These are phyloP conservation scores for Gymnarchus niloticus DNA, from an alignment of 2,113 vertebrate genomes.

Conservation along the genomic window DNA sequence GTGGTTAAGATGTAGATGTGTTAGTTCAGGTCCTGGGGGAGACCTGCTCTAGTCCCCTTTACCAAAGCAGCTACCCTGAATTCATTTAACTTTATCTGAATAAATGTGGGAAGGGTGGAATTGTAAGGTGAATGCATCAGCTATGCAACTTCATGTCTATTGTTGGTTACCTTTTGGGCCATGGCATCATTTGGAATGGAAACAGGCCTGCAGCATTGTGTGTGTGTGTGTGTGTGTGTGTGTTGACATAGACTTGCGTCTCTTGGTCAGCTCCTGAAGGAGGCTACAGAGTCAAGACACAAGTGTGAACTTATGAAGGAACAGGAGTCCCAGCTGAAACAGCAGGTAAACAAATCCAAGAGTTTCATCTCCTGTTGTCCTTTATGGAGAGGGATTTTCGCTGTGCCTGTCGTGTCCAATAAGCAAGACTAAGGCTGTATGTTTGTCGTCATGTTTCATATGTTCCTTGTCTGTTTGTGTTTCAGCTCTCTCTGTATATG, in stretches of 20 bases:
- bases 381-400: too few relatives aligned
- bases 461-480: not conserved
- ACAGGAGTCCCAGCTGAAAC: slow-evolving; percentile 91
- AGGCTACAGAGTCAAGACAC: slow-evolving; percentile 88
- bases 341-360: slow-evolving; percentile 69
- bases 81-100: not conserved
- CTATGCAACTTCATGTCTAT: not conserved
- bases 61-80: not conserved
- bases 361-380: not conserved
- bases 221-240: too few relatives aligned
- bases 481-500: slow-evolving; percentile 93
- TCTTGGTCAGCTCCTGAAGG: slow-evolving; percentile 78
- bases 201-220: too few relatives aligned
- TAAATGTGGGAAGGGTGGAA: not conserved
- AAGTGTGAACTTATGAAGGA: slow-evolving; percentile 97
- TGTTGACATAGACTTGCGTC: not conserved
- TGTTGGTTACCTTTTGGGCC: not conserved
- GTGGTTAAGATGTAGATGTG: not conserved
- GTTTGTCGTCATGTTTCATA: not conserved
- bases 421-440: not conserved
- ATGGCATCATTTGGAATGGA: too few relatives aligned
- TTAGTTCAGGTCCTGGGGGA: not conserved
- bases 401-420: not conserved
- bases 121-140: not conserved
- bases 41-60: not conserved